Percentiles rank a stretch among this genome's conserved stretches.
Evolutionary conservation across 1,140 invertebrate genomes (phyloP).

Genomic region (Eubasilissa regina): DNA sequence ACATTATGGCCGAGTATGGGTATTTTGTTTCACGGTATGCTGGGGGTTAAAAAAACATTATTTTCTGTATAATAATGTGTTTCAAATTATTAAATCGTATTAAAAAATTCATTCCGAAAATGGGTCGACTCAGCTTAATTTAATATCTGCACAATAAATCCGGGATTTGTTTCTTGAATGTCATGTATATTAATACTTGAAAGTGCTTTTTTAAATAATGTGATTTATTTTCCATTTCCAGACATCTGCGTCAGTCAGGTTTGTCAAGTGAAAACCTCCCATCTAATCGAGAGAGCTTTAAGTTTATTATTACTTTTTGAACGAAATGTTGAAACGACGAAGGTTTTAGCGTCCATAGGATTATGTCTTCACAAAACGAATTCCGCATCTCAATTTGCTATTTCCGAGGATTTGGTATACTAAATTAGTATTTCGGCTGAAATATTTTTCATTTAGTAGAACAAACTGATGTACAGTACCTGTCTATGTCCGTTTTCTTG

Average conservation of each 20-base stretch:
- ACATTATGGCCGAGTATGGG: no score
- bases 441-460: neutral
- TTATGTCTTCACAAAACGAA: neutral
- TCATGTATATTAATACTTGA: no score
- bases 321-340: neutral
- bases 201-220: neutral
- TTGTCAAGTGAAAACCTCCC: conserved; percentile 14
- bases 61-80: no score
- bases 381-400: conserved; percentile 26
- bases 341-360: neutral
- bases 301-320: conserved; percentile 25
- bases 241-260: neutral
- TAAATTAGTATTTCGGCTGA: conserved; percentile 8
- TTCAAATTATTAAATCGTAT: no score
- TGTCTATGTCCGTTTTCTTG: no score
- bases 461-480: no score
- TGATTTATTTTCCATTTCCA: neutral
- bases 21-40: no score
- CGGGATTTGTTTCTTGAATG: no score
- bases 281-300: neutral
- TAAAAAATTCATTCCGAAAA: no score
- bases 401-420: conserved; percentile 9
- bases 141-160: no score
- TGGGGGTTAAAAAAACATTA: no score
- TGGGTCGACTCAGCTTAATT: no score